A percentile compares a stretch with the other conserved stretches of the same genome.
Evolutionary conservation across 2,113 vertebrate species (phyloP).

Genomic region (Cyphomyrus discorhynchus): DNA sequence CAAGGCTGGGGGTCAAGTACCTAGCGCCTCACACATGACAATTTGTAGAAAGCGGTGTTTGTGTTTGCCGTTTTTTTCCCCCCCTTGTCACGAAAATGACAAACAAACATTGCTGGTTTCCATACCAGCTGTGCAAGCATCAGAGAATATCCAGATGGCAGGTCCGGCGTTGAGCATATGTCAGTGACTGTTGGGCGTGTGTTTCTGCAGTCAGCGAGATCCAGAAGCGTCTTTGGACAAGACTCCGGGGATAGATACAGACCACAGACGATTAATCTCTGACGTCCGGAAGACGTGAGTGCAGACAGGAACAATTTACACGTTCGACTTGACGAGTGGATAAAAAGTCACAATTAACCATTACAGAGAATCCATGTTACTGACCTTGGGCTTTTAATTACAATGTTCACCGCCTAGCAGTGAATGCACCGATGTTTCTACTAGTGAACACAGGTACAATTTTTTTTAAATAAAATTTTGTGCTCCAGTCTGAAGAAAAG

Average conservation of each 20-base stretch:
- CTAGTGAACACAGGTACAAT: background rate
- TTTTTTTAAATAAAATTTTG: background rate
- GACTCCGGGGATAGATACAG: background rate
- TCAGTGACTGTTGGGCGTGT: conserved; percentile 1
- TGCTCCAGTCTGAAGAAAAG: background rate
- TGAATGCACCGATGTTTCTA: background rate
- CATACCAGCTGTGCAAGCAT: conserved; percentile 8
- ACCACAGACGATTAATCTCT: conserved; percentile 17
- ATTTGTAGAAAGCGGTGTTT: background rate
- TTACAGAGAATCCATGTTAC: background rate
- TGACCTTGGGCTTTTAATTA: background rate
- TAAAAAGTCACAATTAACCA: background rate
- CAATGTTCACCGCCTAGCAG: background rate
- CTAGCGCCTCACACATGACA: background rate
- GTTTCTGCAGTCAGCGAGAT: background rate
- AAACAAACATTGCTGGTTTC: conserved; percentile 6
- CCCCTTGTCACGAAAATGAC: conserved; percentile 6
- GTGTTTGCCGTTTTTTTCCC: background rate
- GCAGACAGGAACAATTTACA: conserved; percentile 7
- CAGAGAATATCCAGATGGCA: conserved; percentile 19
- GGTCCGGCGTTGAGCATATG: conserved; percentile 13
- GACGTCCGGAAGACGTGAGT: background rate
- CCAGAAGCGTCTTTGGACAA: background rate
- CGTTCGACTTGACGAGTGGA: background rate
- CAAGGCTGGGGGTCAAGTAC: background rate